phyloP scores from a whole-genome alignment of 2,888 invertebrate genomes.

The Heliconius hortense region DNA sequence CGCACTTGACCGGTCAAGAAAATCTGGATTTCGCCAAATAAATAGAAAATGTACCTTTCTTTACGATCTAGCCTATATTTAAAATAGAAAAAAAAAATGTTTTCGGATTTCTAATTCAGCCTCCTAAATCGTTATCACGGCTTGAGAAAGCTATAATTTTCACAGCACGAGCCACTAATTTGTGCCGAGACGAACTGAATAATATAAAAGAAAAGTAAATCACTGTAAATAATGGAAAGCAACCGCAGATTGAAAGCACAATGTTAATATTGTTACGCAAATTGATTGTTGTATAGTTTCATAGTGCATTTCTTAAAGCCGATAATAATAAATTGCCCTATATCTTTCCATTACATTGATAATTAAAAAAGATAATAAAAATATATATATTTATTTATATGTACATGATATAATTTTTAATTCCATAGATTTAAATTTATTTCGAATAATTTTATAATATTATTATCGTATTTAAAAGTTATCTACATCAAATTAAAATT shows the following conservation, averaged over 20 bases:
- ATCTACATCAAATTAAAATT: background rate
- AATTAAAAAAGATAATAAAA: background rate
- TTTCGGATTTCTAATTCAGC: background rate
- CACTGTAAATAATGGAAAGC: constrained; percentile 38
- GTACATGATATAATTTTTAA: background rate
- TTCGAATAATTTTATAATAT: background rate
- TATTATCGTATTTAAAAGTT: background rate
- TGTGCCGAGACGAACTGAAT: constrained; percentile 38
- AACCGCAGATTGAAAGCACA: constrained; percentile 31
- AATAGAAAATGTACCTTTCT: too few species aligned
- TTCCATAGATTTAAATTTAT: background rate
- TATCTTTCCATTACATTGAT: background rate
- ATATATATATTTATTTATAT: too few species aligned
- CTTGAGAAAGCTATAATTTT: constrained; percentile 40
- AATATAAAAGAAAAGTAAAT: constrained; percentile 41
- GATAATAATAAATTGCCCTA: background rate
- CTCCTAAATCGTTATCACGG: constrained; percentile 34
- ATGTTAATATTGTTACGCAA: constrained; percentile 13
- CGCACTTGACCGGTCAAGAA: too few species aligned
- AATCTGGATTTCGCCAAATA: too few species aligned
- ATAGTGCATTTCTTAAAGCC: background rate
- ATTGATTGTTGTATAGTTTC: constrained; percentile 7
- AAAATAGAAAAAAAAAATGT: background rate
- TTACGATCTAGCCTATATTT: background rate
- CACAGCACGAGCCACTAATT: constrained; percentile 39